phyloP scores from a whole-genome alignment of 1,140 invertebrate genomes.

The Pseudomyrmex cubaensis region DNA sequence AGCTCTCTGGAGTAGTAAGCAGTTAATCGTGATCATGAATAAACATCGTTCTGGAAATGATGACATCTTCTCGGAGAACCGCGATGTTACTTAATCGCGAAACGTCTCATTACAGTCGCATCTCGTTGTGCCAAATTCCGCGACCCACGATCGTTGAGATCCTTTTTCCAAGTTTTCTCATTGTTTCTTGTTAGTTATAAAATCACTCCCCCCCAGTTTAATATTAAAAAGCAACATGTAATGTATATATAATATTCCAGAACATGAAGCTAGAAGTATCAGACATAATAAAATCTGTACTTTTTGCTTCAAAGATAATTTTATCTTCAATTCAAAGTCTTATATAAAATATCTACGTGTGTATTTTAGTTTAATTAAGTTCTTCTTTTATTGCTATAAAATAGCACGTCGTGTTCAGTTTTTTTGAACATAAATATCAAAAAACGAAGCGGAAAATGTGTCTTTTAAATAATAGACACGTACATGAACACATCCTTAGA shows the following conservation, averaged over 20 bases:
- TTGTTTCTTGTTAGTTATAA: neutral
- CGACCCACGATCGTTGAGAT: conserved; percentile 14
- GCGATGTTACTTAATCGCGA: conserved; percentile 61
- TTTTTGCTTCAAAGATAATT: no score
- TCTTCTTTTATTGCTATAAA: neutral
- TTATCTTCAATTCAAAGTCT: no score
- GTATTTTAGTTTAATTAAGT: neutral
- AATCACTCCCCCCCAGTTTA: neutral
- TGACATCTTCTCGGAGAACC: conserved; percentile 67
- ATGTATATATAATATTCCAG: neutral
- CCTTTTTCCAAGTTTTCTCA: conserved; percentile 6
- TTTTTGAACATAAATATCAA: conserved; percentile 6
- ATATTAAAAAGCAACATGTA: neutral
- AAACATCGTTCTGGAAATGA: conserved; percentile 72
- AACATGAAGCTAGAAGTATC: neutral
- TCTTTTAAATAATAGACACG: no score
- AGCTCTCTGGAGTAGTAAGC: conserved; percentile 53
- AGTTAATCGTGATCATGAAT: conserved; percentile 76
- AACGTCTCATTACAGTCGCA: conserved; percentile 39
- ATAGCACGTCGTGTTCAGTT: neutral
- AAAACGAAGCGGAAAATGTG: neutral
- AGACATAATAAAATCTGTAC: no score
- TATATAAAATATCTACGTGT: no score
- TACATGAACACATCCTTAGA: neutral
- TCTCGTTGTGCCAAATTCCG: conserved; percentile 60